Evolutionary conservation across 2,113 vertebrate species (phyloP).

Genomic region (Holacanthus passer): DNA sequence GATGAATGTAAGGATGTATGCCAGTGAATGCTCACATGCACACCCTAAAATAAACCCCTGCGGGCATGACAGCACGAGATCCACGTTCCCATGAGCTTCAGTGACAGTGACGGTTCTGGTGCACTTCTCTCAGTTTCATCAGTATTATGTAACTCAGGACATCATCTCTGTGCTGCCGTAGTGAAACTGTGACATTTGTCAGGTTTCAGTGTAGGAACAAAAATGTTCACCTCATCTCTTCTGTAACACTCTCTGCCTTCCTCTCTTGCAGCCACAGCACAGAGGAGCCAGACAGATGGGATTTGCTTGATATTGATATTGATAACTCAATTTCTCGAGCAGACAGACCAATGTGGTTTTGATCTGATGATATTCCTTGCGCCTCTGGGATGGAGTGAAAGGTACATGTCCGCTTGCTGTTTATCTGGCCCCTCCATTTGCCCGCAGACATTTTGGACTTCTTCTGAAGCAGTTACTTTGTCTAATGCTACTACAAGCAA

Average conservation of each 20-base stretch:
- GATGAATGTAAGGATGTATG: slow-evolving; percentile 22
- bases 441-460: background rate
- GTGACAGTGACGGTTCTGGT: slow-evolving; percentile 31
- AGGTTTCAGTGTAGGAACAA: slow-evolving; percentile 44
- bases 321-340: slow-evolving; percentile 59
- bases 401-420: slow-evolving; percentile 22
- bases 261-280: slow-evolving; percentile 17
- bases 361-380: slow-evolving; percentile 40
- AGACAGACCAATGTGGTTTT: slow-evolving; percentile 45
- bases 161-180: slow-evolving; percentile 21
- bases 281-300: slow-evolving; percentile 48
- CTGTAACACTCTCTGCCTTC: slow-evolving; percentile 8
- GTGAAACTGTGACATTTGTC: slow-evolving; percentile 64
- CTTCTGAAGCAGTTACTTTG: background rate
- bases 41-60: slow-evolving; percentile 50
- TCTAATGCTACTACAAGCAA: slow-evolving; percentile 1
- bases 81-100: slow-evolving; percentile 40
- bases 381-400: slow-evolving; percentile 12
- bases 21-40: slow-evolving; percentile 33
- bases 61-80: slow-evolving; percentile 45
- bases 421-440: slow-evolving; percentile 28
- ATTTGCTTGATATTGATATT: slow-evolving; percentile 51
- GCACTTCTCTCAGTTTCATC: slow-evolving; percentile 20
- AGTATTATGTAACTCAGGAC: slow-evolving; percentile 43
- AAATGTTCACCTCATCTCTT: slow-evolving; percentile 53